phyloP scores from a whole-genome alignment of 2,888 invertebrate genomes.

The Caenorhabditis panamensis region DNA sequence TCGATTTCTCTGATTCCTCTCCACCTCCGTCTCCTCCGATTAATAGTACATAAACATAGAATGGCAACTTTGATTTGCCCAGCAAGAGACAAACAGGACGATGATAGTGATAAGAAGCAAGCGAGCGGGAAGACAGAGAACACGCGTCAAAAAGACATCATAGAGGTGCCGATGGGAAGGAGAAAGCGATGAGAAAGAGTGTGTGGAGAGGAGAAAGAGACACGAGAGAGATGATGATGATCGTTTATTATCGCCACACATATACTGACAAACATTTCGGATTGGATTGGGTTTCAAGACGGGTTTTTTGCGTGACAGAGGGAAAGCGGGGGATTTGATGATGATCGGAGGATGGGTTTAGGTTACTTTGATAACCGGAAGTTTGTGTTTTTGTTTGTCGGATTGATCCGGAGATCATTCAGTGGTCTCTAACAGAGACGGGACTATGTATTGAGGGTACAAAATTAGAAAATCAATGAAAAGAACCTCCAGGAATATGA shows the following conservation, averaged over 20 bases:
- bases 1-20: neutral
- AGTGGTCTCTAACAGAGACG: too few relatives aligned
- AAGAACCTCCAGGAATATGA: too few relatives aligned
- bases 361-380: too few relatives aligned
- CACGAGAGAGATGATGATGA: slow-evolving; percentile 6
- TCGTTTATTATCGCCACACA: slow-evolving; percentile 50
- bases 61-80: neutral
- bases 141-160: slow-evolving; percentile 47
- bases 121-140: slow-evolving; percentile 24
- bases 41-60: slow-evolving; percentile 28
- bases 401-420: too few relatives aligned
- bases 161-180: slow-evolving; percentile 17
- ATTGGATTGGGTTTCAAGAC: slow-evolving; percentile 49
- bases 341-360: too few relatives aligned
- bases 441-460: too few relatives aligned
- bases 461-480: too few relatives aligned
- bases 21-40: slow-evolving; percentile 4
- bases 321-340: too few relatives aligned
- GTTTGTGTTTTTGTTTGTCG: too few relatives aligned
- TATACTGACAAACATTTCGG: slow-evolving; percentile 49
- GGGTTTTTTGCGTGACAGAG: slow-evolving; percentile 8
- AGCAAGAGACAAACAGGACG: slow-evolving; percentile 22
- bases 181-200: neutral
- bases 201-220: slow-evolving; percentile 16
- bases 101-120: slow-evolving; percentile 31